Evolutionary conservation across 2,113 vertebrate species (phyloP).

Genomic region (Leptobrachium ailaonicum): DNA sequence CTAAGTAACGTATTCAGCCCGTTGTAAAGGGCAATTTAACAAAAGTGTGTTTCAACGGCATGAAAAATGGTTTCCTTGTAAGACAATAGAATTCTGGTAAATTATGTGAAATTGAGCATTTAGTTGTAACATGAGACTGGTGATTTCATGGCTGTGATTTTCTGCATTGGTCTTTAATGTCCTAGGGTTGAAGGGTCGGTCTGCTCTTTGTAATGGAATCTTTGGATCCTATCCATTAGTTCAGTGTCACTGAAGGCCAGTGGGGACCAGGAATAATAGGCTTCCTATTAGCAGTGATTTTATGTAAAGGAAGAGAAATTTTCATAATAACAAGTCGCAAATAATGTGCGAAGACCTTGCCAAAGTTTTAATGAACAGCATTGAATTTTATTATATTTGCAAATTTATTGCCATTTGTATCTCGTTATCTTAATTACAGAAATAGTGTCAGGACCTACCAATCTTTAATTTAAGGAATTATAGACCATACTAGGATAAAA

Average conservation of each 20-base stretch:
- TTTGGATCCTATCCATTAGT: slow-evolving; percentile 30
- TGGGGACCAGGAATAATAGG: slow-evolving; percentile 12
- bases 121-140: slow-evolving; percentile 19
- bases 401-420: too few species aligned
- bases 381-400: too few species aligned
- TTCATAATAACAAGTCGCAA: too few species aligned
- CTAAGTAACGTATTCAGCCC: not conserved
- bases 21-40: not conserved
- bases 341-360: too few species aligned
- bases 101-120: slow-evolving; percentile 27
- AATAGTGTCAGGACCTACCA: too few species aligned
- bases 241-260: slow-evolving; percentile 8
- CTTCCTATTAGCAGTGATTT: slow-evolving; percentile 16
- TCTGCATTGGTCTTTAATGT: slow-evolving; percentile 14
- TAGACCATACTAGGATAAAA: too few species aligned
- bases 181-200: not conserved
- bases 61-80: not conserved
- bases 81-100: slow-evolving; percentile 4
- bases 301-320: not conserved
- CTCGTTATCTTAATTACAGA: too few species aligned
- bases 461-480: too few species aligned
- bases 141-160: slow-evolving; percentile 8
- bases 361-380: too few species aligned
- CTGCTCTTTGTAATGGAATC: slow-evolving; percentile 14
- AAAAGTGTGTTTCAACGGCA: not conserved